phyloP scores from a whole-genome alignment of 2,113 vertebrate genomes.

The Myotis brandtii region DNA sequence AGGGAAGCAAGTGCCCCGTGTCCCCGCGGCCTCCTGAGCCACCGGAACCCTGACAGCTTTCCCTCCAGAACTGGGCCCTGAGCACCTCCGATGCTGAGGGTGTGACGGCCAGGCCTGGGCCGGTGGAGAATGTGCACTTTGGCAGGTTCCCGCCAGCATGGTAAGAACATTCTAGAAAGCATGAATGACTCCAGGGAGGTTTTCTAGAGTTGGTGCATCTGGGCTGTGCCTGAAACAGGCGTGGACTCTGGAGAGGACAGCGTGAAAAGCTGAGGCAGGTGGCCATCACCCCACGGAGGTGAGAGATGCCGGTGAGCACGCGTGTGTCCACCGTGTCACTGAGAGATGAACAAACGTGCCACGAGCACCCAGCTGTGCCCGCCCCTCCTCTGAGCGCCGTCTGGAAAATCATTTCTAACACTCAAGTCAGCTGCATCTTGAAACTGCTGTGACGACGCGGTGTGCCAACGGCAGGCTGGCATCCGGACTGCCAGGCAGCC shows the following conservation, averaged over 20 bases:
- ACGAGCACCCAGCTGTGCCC: fast-evolving
- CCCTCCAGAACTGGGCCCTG: too few species aligned
- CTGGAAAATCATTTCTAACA: background rate
- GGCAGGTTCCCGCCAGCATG: background rate
- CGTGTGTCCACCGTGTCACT: fast-evolving
- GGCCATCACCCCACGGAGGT: background rate
- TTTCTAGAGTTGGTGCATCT: background rate
- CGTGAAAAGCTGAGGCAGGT: fast-evolving
- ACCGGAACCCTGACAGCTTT: too few species aligned
- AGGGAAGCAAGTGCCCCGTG: too few species aligned
- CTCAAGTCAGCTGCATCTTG: background rate
- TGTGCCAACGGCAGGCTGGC: background rate
- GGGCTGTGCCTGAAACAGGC: too few species aligned
- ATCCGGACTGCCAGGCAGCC: background rate
- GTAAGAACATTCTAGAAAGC: background rate
- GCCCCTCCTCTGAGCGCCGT: too few species aligned
- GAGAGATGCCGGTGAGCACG: too few species aligned
- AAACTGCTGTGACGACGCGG: background rate
- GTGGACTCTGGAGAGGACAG: background rate
- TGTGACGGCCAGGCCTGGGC: background rate
- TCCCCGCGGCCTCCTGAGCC: too few species aligned
- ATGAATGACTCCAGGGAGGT: fast-evolving
- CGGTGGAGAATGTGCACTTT: fast-evolving
- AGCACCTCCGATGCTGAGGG: too few species aligned
- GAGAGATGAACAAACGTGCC: too few species aligned